Base-by-base conservation (phyloP, 2,888 invertebrate species). In the Agonopterix heracliana region DNA sequence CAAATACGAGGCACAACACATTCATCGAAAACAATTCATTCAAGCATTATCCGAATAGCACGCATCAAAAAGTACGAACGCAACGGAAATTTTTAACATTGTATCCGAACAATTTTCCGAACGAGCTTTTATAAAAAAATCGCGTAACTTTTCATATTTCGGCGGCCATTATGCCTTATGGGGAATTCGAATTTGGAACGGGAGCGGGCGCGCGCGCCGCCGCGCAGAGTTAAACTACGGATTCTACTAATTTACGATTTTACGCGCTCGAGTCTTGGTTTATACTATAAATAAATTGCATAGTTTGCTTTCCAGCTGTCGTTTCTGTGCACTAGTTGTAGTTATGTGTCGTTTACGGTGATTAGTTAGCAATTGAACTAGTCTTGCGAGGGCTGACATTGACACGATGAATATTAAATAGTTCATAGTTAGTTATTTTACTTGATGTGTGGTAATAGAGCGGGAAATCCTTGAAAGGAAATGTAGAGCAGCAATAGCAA, bases 261-360 rank as follows among this genome's bases (percentile, higher is more conserved):
- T 64, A 66, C 71, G 72, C 70, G 71, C 68, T 71, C 68, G 68
- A 66, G 62, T 66, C 56, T 61, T 66, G 64, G 59, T 63, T 36
- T 38, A n/a, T 62, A 64, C 77, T 81, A 81, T 80, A 75, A 81
- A 82, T 83, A 82, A 72, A 67, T 65, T 65, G 63, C 61, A 62
- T 61, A 13, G 38, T 9, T 26, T 41, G 34, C 35, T 46, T 41
- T 13, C 41, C 47, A 47, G 17, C 11, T 49, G 35, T 13, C n/a
- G 10, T 9, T 26, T 26, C 26, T 26, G 26, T 26, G 26, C 26
- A 26, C 26, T 26, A 26, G 26, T 7, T 26, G 26, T 26, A 26
- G 26, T 26, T 26, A 26, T 26, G 5, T 26, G 43, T 14, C 9
- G 9, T 14, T 13, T 9, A 42, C 9, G 9, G 42, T 10, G 42